A percentile compares a stretch with the other conserved stretches of the same genome.
These are phyloP conservation scores for Phoenicopterus ruber DNA, from an alignment of 2,113 vertebrate genomes.

Conservation along the genomic window DNA sequence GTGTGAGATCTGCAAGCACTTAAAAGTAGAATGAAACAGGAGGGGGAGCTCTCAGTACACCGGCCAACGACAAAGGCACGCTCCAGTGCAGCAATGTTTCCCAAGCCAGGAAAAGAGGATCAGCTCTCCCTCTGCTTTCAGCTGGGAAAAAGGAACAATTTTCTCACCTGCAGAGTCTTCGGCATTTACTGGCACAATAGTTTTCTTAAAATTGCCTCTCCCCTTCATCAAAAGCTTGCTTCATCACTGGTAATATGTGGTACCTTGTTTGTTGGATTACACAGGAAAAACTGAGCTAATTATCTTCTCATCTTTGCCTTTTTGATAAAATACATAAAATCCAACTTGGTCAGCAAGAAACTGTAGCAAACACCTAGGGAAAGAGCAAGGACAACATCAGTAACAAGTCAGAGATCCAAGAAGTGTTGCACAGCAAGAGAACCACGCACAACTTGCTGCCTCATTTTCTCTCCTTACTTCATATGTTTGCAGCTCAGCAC, in stretches of 20 bases:
- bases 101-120: not conserved
- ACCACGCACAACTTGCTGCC: not conserved
- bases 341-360: not conserved
- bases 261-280: not conserved
- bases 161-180: not conserved
- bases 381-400: not conserved
- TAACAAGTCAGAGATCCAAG: not conserved
- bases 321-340: not conserved
- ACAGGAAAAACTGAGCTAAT: not conserved
- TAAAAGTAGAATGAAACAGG: not conserved
- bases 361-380: not conserved
- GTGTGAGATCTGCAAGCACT: not conserved
- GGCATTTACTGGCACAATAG: not conserved
- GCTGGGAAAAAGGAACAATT: not conserved
- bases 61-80: accelerated
- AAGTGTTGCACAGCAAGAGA: not conserved
- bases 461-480: not conserved
- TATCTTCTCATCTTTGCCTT: not conserved
- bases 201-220: not conserved
- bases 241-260: not conserved
- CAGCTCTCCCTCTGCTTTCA: not conserved
- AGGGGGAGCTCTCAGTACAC: conserved; percentile 56
- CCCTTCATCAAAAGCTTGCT: not conserved
- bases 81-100: not conserved
- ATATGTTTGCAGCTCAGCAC: not conserved